Percentiles rank a stretch among this genome's conserved stretches.
Conservation (phyloP, 2,797 vertebrate species). For the Cichlasoma orientale region DNA sequence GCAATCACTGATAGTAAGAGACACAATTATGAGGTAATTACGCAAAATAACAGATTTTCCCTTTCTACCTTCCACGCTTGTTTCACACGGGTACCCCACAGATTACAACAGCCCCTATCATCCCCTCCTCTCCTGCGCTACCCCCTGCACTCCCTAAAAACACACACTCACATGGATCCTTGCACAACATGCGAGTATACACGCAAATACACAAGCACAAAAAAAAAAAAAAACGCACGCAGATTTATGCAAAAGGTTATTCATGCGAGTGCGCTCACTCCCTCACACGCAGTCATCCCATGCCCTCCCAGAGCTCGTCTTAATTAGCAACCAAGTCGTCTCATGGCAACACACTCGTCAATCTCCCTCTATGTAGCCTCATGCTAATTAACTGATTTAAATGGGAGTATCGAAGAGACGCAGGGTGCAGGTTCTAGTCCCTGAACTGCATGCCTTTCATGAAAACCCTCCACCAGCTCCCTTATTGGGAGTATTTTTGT, state of each 20-base stretch:
- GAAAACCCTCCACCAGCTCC: slow-evolving; percentile 1
- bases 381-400: slow-evolving; percentile 73
- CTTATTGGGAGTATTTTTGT: background rate
- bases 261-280: slow-evolving; percentile 35
- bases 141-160: slow-evolving; percentile 16
- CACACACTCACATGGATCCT: slow-evolving; percentile 14
- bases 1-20: slow-evolving; percentile 68
- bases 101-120: slow-evolving; percentile 52
- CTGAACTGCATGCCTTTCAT: slow-evolving; percentile 8
- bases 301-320: slow-evolving; percentile 56
- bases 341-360: slow-evolving; percentile 75
- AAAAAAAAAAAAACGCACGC: slow-evolving; percentile 37
- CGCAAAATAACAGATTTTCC: slow-evolving; percentile 73
- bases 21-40: slow-evolving; percentile 78
- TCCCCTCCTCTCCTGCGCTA: slow-evolving; percentile 23
- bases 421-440: slow-evolving; percentile 20
- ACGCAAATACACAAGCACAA: slow-evolving; percentile 23
- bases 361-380: slow-evolving; percentile 62
- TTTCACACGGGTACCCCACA: slow-evolving; percentile 57
- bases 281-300: slow-evolving; percentile 23
- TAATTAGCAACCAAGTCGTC: slow-evolving; percentile 76
- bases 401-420: slow-evolving; percentile 59
- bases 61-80: slow-evolving; percentile 57
- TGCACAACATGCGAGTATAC: slow-evolving; percentile 22
- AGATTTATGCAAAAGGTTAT: slow-evolving; percentile 62